These are phyloP conservation scores for Sebastiscus tertius DNA, from an alignment of 2,797 vertebrate genomes.

Conservation along the genomic window DNA sequence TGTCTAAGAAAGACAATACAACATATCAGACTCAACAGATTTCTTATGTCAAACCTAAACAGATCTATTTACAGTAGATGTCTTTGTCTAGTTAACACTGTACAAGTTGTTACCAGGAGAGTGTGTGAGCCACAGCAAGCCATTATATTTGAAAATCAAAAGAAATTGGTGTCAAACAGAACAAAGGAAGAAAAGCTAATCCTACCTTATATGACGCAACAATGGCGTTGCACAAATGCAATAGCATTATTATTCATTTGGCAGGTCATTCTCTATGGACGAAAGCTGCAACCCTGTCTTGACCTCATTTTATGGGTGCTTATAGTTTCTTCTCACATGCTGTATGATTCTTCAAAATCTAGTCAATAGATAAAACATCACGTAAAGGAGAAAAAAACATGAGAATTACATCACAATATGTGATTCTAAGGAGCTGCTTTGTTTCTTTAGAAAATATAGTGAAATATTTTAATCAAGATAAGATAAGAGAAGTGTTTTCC, in stretches of 20 bases:
- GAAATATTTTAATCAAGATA: neutral
- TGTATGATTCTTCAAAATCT: neutral
- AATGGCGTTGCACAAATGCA: neutral
- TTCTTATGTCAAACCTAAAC: neutral
- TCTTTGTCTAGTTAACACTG: neutral
- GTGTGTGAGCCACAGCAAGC: too few species aligned
- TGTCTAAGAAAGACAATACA: neutral
- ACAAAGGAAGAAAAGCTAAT: neutral
- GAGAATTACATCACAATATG: neutral
- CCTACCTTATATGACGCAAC: neutral
- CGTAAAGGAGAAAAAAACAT: too few species aligned
- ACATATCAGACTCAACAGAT: neutral
- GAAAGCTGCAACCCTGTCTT: neutral
- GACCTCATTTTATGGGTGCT: neutral
- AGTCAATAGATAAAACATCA: neutral
- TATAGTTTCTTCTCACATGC: neutral
- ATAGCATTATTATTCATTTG: too few species aligned
- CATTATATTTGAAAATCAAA: neutral
- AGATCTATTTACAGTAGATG: neutral
- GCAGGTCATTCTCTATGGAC: neutral
- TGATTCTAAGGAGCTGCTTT: neutral
- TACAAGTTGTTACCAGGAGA: neutral
- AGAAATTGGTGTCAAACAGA: neutral
- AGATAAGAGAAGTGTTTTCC: neutral
- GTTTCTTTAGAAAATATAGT: neutral